Evolutionary conservation across 2,113 vertebrate genomes (phyloP), one percentile per base, ranked within the genome.

Genomic region (Gadus chalcogrammus): DNA sequence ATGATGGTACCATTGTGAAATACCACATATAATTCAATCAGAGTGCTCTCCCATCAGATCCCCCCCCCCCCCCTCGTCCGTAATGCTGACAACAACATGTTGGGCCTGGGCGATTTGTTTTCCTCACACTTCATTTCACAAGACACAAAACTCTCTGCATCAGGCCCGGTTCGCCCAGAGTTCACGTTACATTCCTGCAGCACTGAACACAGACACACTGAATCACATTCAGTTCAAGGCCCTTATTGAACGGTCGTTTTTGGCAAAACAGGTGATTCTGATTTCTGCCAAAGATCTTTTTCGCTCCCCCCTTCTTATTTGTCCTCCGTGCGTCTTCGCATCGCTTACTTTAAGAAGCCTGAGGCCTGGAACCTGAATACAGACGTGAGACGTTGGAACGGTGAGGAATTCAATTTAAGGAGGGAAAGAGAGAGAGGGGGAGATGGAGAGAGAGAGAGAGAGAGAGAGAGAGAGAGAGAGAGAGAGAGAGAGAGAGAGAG

Each of bases 351-450:
- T 88, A 74, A 74, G 81, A 89, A 91, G 90, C 93, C 92, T 79
- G 85, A 88, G 93, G 91, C 81, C 90, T 91, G 72, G 79, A 61
- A 91, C 83, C 81, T 77, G 79, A 92, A 88, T 63, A 48, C 90
- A 87, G 88, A 87, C 82, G 42, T 84, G 69, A 77, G 15, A 77
- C 90, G 84, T 87, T 93, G 92, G 92, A 94, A 94, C 89, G 93
- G 94, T 96, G 94, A 96, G 95, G 97, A 98, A 97, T 95, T 95
- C 91, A 95, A 96, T 96, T 95, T 94, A 90, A 73, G 78, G 79
- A 89, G 83, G 68, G 84, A 87, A 86, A 79, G 76, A 71, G 63
- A 55, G 74, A 78, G 65, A 59, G 15, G 64, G 65, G 78, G 70
- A 9, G 42, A 48, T 6, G 9, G 42, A 9, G 42, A 9, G 42